phyloP scores from a whole-genome alignment of 2,113 vertebrate genomes.

The Vanacampus margaritifer region DNA sequence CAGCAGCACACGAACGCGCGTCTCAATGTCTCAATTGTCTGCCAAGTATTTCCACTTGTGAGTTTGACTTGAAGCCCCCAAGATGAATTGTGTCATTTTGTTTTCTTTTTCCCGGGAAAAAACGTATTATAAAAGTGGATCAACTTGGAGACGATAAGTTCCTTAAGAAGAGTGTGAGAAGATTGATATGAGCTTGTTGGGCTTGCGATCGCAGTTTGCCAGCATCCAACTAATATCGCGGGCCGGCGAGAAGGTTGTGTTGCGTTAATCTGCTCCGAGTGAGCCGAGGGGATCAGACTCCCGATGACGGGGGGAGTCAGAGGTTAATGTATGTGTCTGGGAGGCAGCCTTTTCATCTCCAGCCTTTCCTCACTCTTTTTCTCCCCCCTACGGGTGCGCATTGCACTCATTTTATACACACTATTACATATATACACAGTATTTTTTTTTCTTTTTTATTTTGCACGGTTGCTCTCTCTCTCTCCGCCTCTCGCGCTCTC shows the following conservation, averaged over 20 bases:
- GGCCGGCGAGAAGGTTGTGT: conserved; percentile 52
- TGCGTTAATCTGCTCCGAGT: conserved; percentile 49
- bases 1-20: conserved; percentile 41
- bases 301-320: conserved; percentile 11
- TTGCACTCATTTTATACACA: conserved; percentile 19
- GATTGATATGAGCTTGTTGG: conserved; percentile 8
- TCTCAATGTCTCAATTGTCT: conserved; percentile 41
- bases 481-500: conserved; percentile 18
- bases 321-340: conserved; percentile 63
- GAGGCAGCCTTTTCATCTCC: conserved; percentile 43
- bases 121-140: background rate
- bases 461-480: conserved; percentile 33
- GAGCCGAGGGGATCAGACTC: conserved; percentile 60
- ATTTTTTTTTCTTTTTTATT: conserved; percentile 44
- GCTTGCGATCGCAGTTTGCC: conserved; percentile 51
- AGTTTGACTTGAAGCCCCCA: conserved; percentile 7
- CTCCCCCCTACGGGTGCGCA: conserved; percentile 33
- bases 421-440: conserved; percentile 19
- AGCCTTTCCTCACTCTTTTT: conserved; percentile 20
- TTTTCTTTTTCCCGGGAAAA: background rate
- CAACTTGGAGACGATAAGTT: background rate
- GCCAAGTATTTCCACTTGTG: conserved; percentile 10
- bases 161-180: background rate
- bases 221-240: conserved; percentile 60
- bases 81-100: background rate